These are phyloP conservation scores for Prolemur simus DNA, from an alignment of 2,113 vertebrate species.

Conservation along the genomic window DNA sequence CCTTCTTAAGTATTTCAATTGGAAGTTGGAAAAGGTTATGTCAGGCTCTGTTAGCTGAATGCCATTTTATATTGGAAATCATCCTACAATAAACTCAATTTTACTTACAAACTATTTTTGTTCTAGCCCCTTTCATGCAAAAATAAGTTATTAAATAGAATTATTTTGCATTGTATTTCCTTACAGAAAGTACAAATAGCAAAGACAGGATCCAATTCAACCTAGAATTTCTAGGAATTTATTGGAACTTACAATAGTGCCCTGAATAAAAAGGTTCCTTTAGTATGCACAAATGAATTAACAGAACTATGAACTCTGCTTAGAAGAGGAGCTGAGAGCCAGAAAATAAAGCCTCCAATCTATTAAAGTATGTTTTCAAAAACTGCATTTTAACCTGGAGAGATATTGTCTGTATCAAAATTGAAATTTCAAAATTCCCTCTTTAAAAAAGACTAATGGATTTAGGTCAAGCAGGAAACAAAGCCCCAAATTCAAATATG, in stretches of 20 bases:
- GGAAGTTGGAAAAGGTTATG: background rate
- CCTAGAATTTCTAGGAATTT: slow-evolving; percentile 6
- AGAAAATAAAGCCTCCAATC: background rate
- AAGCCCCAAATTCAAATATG: background rate
- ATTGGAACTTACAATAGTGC: background rate
- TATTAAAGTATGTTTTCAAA: background rate
- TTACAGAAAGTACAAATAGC: slow-evolving; percentile 1
- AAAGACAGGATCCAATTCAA: background rate
- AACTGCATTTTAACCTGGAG: background rate
- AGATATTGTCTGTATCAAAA: background rate
- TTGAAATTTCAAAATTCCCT: background rate
- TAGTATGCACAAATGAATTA: background rate
- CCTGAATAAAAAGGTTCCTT: background rate
- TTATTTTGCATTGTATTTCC: slow-evolving; percentile 34
- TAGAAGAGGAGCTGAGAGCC: background rate
- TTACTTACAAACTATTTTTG: background rate
- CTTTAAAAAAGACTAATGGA: background rate
- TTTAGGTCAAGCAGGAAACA: background rate
- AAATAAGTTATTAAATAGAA: background rate
- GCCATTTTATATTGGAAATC: background rate
- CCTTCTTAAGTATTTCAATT: background rate
- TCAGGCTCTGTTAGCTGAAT: background rate
- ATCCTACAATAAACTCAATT: background rate
- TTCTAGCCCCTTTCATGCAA: background rate
- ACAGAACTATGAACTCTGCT: background rate